Evolutionary conservation across 2,797 vertebrate genomes (phyloP).

Genomic region (Mallotus villosus): DNA sequence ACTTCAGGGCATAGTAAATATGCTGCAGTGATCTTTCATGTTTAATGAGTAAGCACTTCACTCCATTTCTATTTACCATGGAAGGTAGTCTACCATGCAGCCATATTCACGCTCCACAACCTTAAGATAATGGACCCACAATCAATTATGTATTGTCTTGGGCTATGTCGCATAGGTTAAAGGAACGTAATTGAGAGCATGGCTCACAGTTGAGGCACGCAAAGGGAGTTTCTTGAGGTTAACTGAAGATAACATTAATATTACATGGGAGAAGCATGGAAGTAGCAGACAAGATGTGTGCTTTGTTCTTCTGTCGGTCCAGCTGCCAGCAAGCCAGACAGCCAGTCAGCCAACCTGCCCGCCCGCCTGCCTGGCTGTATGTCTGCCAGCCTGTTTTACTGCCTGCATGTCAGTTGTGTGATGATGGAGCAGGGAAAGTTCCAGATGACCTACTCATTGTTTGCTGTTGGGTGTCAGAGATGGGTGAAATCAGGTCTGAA

Average conservation of each 20-base stretch:
- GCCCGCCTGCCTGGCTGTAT: too few relatives aligned
- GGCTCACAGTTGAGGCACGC: not conserved
- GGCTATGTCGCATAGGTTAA: not conserved
- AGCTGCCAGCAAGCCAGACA: too few relatives aligned
- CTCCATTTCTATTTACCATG: not conserved
- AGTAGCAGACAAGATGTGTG: too few relatives aligned
- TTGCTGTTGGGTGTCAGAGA: conserved; percentile 25
- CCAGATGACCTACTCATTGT: conserved; percentile 58
- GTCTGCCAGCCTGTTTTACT: too few relatives aligned
- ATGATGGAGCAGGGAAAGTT: conserved; percentile 28
- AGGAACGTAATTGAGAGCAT: not conserved
- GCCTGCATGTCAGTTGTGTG: too few relatives aligned
- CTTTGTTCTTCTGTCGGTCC: too few relatives aligned
- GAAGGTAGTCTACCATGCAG: not conserved
- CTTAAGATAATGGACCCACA: not conserved
- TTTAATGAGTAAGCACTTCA: not conserved
- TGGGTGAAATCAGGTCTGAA: conserved; percentile 27
- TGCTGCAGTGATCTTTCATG: not conserved
- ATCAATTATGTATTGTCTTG: conserved; percentile 2
- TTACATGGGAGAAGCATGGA: not conserved
- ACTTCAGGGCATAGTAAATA: not conserved
- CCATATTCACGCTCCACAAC: not conserved
- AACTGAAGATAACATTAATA: not conserved
- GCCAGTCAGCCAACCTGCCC: too few relatives aligned
- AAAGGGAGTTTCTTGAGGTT: not conserved